Evolutionary conservation across 2,888 invertebrate genomes (phyloP).

Genomic region (Pimpla rufipes): DNA sequence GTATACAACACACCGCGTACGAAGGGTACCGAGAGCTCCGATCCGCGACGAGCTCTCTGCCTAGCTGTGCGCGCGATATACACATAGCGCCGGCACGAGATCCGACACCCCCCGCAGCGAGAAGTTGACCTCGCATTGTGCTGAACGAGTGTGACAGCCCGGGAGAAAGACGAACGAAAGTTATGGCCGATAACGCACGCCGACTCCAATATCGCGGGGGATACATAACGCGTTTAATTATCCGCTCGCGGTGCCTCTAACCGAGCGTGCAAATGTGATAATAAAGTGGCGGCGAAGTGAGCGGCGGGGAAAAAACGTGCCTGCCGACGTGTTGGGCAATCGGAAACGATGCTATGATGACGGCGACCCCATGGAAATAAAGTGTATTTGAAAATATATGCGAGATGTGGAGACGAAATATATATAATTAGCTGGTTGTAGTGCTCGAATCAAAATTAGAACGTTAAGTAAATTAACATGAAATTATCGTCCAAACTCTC

Average conservation of each 20-base stretch:
- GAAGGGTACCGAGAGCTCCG: slow-evolving; percentile 27
- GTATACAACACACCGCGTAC: no score
- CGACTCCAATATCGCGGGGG: slow-evolving; percentile 20
- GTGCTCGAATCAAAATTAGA: no score
- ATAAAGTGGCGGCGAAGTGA: background rate
- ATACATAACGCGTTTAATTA: slow-evolving; percentile 24
- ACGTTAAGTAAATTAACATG: no score
- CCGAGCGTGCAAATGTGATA: slow-evolving; percentile 24
- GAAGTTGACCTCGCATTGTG: slow-evolving; percentile 51
- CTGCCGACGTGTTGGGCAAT: slow-evolving; percentile 9
- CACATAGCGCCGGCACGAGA: slow-evolving; percentile 5
- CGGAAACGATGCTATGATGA: background rate
- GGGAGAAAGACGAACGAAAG: slow-evolving; percentile 31
- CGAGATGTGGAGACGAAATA: no score
- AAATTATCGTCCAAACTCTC: no score
- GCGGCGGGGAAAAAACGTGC: background rate
- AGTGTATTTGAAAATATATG: no score
- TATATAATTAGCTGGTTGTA: no score
- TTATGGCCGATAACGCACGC: slow-evolving; percentile 46
- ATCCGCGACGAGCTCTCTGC: slow-evolving; percentile 33
- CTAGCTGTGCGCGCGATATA: no score
- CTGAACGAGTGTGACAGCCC: slow-evolving; percentile 25
- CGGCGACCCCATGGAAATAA: no score
- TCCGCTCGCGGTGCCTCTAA: background rate
- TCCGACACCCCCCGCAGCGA: slow-evolving; percentile 30